phyloP scores from a whole-genome alignment of 1,140 invertebrate genomes.

The Pseudomyrmex flavicornis region DNA sequence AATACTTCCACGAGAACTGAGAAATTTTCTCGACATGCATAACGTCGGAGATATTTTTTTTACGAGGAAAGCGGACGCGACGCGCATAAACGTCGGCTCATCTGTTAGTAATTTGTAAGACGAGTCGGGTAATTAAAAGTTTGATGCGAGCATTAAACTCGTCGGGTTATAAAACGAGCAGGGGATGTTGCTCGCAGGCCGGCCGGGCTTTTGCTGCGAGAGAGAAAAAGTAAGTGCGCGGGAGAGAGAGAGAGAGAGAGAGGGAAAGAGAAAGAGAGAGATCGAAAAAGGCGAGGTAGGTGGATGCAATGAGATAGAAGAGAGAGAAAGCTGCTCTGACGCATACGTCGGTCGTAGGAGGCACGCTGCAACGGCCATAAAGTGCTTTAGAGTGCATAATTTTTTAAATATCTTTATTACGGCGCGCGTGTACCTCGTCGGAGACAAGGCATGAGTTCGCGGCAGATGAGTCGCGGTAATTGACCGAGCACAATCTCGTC shows the following conservation, averaged over 20 bases:
- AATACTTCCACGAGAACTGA: neutral
- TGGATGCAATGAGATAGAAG: neutral
- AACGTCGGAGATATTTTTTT: conserved; percentile 70
- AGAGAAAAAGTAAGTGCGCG: conserved; percentile 42
- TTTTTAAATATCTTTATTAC: conserved; percentile 82
- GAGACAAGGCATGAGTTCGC: conserved; percentile 47
- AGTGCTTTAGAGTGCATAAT: conserved; percentile 72
- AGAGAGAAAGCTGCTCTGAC: conserved; percentile 28
- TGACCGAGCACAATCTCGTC: conserved; percentile 66
- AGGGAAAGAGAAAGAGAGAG: conserved; percentile 14
- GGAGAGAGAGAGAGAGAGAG: neutral
- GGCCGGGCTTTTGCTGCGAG: conserved; percentile 6
- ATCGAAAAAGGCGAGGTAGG: conserved; percentile 17
- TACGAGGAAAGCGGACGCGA: conserved; percentile 70
- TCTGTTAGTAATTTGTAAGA: conserved; percentile 84
- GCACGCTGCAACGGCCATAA: conserved; percentile 67
- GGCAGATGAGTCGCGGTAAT: conserved; percentile 60
- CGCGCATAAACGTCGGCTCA: conserved; percentile 78
- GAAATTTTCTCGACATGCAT: conserved; percentile 6
- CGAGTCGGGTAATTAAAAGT: conserved; percentile 84
- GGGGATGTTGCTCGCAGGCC: conserved; percentile 65
- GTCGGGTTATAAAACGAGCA: conserved; percentile 81
- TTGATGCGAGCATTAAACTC: conserved; percentile 84
- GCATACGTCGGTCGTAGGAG: conserved; percentile 55
- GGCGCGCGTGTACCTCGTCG: conserved; percentile 24